Evolutionary conservation across 2,113 vertebrate genomes (phyloP), one percentile per base, ranked within the genome.

Genomic region (Zosterops pallidus): DNA sequence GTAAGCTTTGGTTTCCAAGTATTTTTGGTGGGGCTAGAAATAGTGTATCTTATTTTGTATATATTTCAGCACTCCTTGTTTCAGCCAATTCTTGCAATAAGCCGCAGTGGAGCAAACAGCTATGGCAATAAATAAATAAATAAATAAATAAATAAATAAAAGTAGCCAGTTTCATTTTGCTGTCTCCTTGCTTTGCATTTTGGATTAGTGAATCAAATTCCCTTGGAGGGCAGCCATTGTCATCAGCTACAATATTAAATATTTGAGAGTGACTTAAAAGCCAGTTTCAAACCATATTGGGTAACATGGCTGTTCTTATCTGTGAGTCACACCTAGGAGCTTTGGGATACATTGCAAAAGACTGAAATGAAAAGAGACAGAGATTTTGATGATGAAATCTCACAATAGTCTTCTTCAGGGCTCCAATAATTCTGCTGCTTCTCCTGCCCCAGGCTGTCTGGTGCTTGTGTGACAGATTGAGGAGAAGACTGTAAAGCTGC

Each of bases 11-110:
- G 31, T 35, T 95, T 89, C 53, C 33, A 56, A 62, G 67, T 71
- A 87, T 92, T 96, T 94, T 63, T 86, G 52, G 15, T 49, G 78
- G 75, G 55, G 7, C 56, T 81, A 86, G 83, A 95, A 95, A 89
- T 90, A 92, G 52, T 7, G 13, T n/a, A 50, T 19, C 49, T 83
- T 84, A 49, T 62, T 92, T 71, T 52, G 15, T 44, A 19, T 24
- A 6, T 59, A 56, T 86, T 93, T 77, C 71, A 69, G 46, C 39
- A 70, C 16, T 77, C 60, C 42, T 56, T 50, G 49, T 77, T 92
- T 83, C 64, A 86, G 42, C 5, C 47, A 63, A 6, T 5, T 5
- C 41, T 56, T 35, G 70, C 52, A 94, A 69, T 42, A 79, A 68
- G 53, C 21, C 89, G 41, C 5, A 14, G 17, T 56, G 44, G 10